phyloP scores from a whole-genome alignment of 2,888 invertebrate species.

The Julus scandinavius region DNA sequence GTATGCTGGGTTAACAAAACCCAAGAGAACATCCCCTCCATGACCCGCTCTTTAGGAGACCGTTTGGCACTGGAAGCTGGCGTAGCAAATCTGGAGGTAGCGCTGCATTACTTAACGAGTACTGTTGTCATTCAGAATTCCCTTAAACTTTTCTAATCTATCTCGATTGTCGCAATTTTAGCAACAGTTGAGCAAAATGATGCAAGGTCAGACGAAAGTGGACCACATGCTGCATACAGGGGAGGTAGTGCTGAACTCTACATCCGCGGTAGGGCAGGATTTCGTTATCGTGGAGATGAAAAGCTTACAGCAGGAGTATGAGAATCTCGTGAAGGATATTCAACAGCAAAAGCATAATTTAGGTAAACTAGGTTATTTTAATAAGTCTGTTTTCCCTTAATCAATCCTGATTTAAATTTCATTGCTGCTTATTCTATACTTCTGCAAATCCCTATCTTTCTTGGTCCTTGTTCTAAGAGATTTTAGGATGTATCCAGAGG shows the following conservation, averaged over 20 bases:
- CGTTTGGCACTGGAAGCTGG: conserved; percentile 89
- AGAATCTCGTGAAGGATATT: conserved; percentile 85
- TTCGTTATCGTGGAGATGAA: conserved; percentile 86
- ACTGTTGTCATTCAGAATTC: background rate
- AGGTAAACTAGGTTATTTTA: conserved; percentile 70
- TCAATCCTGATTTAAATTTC: no score
- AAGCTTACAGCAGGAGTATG: conserved; percentile 84
- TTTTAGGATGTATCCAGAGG: no score
- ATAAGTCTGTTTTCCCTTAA: background rate
- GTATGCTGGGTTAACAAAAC: conserved; percentile 88
- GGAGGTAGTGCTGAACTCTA: conserved; percentile 85
- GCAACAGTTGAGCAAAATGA: conserved; percentile 78
- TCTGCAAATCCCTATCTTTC: no score
- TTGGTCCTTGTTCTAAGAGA: no score
- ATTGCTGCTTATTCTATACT: no score
- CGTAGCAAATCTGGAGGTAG: conserved; percentile 80
- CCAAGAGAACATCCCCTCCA: conserved; percentile 87
- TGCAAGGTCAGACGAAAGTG: conserved; percentile 84
- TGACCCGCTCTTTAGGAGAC: conserved; percentile 84
- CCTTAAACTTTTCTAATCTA: background rate
- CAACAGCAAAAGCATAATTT: conserved; percentile 85
- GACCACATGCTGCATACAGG: conserved; percentile 89
- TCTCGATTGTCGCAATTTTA: background rate
- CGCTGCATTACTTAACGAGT: background rate
- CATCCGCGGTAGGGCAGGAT: conserved; percentile 81